Conservation (phyloP, 1,140 invertebrate species). For the Dinoponera quadriceps region DNA sequence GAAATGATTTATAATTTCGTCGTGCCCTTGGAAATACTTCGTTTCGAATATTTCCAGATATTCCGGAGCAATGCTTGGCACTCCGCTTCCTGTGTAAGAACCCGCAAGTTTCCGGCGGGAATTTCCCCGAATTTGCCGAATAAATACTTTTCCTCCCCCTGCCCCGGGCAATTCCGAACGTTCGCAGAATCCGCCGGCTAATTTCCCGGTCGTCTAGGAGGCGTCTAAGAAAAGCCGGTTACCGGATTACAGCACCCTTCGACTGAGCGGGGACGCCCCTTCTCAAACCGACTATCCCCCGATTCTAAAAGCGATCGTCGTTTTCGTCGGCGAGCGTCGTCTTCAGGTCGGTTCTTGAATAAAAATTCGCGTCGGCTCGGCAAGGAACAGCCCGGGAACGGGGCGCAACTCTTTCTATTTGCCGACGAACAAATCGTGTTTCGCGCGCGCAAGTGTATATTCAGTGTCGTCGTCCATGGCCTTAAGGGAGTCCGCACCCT, state of each 20-base stretch:
- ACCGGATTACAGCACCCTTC: conserved; percentile 49
- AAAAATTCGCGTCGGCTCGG: conserved; percentile 57
- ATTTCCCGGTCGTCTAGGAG: conserved; percentile 30
- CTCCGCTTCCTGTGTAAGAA: neutral
- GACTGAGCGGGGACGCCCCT: neutral
- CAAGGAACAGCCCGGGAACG: neutral
- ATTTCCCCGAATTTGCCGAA: conserved; percentile 23
- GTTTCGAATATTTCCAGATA: neutral
- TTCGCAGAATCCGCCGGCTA: conserved; percentile 12
- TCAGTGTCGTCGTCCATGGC: conserved; percentile 1
- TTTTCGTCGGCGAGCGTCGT: conserved; percentile 57
- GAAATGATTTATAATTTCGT: neutral
- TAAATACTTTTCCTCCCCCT: conserved; percentile 9
- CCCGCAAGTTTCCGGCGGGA: neutral
- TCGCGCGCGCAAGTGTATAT: conserved; percentile 22
- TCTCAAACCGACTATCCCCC: neutral
- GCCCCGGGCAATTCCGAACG: neutral
- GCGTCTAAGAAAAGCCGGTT: conserved; percentile 43
- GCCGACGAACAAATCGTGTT: conserved; percentile 32
- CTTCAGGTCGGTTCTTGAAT: conserved; percentile 68
- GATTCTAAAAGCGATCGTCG: conserved; percentile 64
- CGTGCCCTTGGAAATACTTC: neutral
- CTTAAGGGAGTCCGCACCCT: conserved; percentile 34
- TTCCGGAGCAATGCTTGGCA: neutral
- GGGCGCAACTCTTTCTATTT: conserved; percentile 43